phyloP scores from a whole-genome alignment of 2,888 invertebrate genomes.

The Boloria selene region DNA sequence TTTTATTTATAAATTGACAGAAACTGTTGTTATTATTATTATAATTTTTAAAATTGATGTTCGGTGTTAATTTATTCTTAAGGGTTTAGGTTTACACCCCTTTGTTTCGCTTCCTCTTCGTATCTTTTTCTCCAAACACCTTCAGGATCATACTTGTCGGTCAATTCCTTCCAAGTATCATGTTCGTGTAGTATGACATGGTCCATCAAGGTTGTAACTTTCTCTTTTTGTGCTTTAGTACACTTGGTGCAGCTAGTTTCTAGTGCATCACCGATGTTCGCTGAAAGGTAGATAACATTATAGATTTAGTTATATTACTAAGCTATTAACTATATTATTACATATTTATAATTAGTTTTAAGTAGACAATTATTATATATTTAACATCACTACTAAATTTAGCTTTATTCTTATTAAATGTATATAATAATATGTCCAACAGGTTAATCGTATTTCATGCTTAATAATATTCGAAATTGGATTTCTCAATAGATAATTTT shows the following conservation, averaged over 20 bases:
- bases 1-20: too few species aligned
- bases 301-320: not conserved
- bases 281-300: slow-evolving; percentile 55
- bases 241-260: slow-evolving; percentile 85
- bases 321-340: not conserved
- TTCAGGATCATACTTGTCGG: slow-evolving; percentile 86
- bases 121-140: slow-evolving; percentile 85
- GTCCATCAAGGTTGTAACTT: slow-evolving; percentile 84
- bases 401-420: too few species aligned
- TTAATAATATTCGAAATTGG: too few species aligned
- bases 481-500: too few species aligned
- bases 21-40: too few species aligned
- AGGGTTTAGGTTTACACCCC: slow-evolving; percentile 66
- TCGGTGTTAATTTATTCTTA: slow-evolving; percentile 33
- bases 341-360: too few species aligned
- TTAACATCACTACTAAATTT: too few species aligned
- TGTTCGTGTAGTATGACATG: slow-evolving; percentile 85
- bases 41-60: too few species aligned
- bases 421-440: too few species aligned
- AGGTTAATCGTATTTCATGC: too few species aligned
- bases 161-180: slow-evolving; percentile 84
- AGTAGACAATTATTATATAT: too few species aligned
- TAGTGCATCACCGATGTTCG: slow-evolving; percentile 83
- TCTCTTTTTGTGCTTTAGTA: slow-evolving; percentile 82
- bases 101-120: slow-evolving; percentile 78